phyloP scores from a whole-genome alignment of 1,140 invertebrate genomes.

The Rhynchophorus ferrugineus region DNA sequence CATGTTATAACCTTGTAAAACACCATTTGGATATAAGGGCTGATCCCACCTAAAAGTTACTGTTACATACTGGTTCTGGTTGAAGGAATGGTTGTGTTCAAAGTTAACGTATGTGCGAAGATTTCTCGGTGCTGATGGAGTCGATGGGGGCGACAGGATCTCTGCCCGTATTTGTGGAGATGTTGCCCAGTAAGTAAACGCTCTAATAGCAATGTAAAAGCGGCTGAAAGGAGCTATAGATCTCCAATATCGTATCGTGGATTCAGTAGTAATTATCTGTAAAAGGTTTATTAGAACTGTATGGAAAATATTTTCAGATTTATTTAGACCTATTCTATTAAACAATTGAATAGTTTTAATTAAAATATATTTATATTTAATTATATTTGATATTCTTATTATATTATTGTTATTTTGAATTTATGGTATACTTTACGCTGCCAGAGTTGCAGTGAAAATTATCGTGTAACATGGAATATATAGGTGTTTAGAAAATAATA shows the following conservation, averaged over 20 bases:
- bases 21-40: constrained; percentile 63
- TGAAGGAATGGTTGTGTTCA: constrained; percentile 26
- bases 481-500: too few relatives aligned
- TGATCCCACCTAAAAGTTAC: constrained; percentile 69
- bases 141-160: constrained; percentile 59
- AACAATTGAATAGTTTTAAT: too few relatives aligned
- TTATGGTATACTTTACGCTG: too few relatives aligned
- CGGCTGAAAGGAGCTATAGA: constrained; percentile 57
- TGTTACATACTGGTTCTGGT: constrained; percentile 44
- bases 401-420: too few relatives aligned
- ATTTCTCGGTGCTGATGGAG: constrained; percentile 61
- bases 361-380: too few relatives aligned
- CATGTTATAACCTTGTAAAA: constrained; percentile 64
- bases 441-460: too few relatives aligned
- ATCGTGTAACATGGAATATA: too few relatives aligned
- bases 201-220: constrained; percentile 63
- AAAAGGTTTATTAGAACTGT: background rate
- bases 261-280: constrained; percentile 42
- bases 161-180: constrained; percentile 51
- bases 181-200: constrained; percentile 78
- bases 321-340: too few relatives aligned
- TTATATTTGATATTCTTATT: too few relatives aligned
- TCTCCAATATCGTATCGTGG: constrained; percentile 43
- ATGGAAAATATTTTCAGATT: background rate
- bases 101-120: constrained; percentile 61